Evolutionary conservation across 2,888 invertebrate species (phyloP), one percentile per base, ranked within the genome.

Genomic region (Deilephila elpenor): DNA sequence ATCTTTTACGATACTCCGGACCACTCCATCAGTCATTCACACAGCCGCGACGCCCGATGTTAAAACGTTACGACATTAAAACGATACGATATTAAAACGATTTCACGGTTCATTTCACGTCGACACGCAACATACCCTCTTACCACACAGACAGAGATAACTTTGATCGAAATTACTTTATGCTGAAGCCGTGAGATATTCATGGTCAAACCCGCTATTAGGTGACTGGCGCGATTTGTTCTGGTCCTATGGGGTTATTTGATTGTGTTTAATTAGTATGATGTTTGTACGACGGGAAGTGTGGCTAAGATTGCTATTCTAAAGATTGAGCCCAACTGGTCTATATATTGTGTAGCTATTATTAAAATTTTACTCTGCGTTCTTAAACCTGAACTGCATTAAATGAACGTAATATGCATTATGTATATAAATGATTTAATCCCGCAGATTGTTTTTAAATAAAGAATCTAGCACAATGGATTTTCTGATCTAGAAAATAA

Each of bases 31-130:
- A 70, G 74, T 77, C 80, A 79, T 82, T 80, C 78, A 79, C 76
- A 80, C 77, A 77, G 79, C 79, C 76, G 70, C 78, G 78, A 76
- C 76, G 74, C 77, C 73, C 80, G 80, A 84, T 74, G 75, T 75
- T 80, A 79, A 79, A 83, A 78, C 80, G 82, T 80, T 80, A 76
- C 78, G 80, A 84, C 73, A 75, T 75, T 80, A 79, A 79, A 82
- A 78, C 80, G 82, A 80, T 80, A 77, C 78, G 78, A 78, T 75
- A 76, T 76, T 79, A 75, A 81, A 82, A 76, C 83, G 80, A 86
- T 86, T 84, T 80, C 72, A 83, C 78, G 76, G 73, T 75, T 71
- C 59, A 70, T 70, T 73, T 70, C 20, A 56, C 34, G 17, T 51
- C 25, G 60, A 53, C 51, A 70, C 32, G 70, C 72, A 34, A 73